These are phyloP conservation scores for Cephus cinctus DNA, from an alignment of 1,140 invertebrate species.

Conservation along the genomic window DNA sequence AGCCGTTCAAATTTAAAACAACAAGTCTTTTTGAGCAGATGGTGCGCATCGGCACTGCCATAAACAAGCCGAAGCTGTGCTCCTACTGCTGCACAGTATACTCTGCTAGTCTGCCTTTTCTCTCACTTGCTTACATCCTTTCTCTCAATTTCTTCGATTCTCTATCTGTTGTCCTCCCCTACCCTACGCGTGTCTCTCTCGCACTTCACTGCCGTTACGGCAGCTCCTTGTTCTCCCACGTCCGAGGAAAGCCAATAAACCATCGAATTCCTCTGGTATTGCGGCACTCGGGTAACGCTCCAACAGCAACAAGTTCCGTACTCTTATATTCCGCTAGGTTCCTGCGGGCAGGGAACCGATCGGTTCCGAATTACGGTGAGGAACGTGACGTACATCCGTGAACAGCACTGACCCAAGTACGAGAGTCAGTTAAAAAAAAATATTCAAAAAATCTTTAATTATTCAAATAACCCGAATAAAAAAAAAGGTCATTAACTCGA, in stretches of 20 bases:
- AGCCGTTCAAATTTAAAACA: constrained; percentile 44
- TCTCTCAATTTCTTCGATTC: constrained; percentile 15
- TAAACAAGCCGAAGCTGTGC: constrained; percentile 49
- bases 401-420: too few relatives aligned
- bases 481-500: too few relatives aligned
- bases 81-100: too few relatives aligned
- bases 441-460: too few relatives aligned
- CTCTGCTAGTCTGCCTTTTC: not conserved
- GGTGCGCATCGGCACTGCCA: constrained; percentile 42
- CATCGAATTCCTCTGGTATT: constrained; percentile 52
- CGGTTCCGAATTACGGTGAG: too few relatives aligned
- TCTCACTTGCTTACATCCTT: constrained; percentile 13
- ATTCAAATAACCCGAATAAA: too few relatives aligned
- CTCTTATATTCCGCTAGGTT: constrained; percentile 42
- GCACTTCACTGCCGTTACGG: constrained; percentile 25
- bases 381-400: too few relatives aligned
- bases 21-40: constrained; percentile 48
- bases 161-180: constrained; percentile 17
- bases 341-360: too few relatives aligned
- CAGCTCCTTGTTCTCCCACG: constrained; percentile 45
- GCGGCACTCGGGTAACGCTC: constrained; percentile 32
- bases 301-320: constrained; percentile 48
- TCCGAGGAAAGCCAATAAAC: constrained; percentile 54
- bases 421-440: too few relatives aligned
- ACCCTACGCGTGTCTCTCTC: too few relatives aligned